These are phyloP conservation scores for Lasioglossum zephyrum DNA, from an alignment of 2,888 invertebrate genomes.

Conservation along the genomic window DNA sequence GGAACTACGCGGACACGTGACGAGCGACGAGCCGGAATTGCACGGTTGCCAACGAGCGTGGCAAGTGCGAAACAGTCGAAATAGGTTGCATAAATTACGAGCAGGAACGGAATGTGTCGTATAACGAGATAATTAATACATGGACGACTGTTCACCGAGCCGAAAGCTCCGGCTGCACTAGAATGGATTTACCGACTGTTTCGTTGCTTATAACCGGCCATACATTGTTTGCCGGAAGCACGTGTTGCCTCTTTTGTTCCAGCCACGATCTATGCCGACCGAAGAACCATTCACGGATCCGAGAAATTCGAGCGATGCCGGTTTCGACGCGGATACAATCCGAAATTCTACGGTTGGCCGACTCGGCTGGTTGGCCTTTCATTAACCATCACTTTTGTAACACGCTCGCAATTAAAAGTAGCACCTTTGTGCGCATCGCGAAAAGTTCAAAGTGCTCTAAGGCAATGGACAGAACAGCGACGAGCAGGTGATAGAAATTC, in stretches of 20 bases:
- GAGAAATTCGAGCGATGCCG: conserved; percentile 48
- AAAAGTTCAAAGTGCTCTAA: not conserved
- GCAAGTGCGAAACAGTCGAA: conserved; percentile 60
- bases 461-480: not conserved
- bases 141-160: conserved; percentile 70
- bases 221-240: conserved; percentile 64
- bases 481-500: not conserved
- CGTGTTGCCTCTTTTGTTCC: conserved; percentile 66
- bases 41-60: conserved; percentile 30
- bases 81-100: conserved; percentile 75
- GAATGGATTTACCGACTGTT: conserved; percentile 70
- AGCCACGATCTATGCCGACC: conserved; percentile 52
- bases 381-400: conserved; percentile 12
- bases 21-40: conserved; percentile 32
- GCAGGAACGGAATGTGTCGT: conserved; percentile 72
- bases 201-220: conserved; percentile 65
- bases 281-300: conserved; percentile 60
- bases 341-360: conserved; percentile 34
- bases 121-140: conserved; percentile 82
- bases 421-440: not conserved
- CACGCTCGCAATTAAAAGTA: not conserved
- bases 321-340: conserved; percentile 37
- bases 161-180: conserved; percentile 60
- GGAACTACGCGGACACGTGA: conserved; percentile 4
- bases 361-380: not conserved